Base-by-base conservation (phyloP, 2,113 vertebrate species). In the Rutilus rutilus region DNA sequence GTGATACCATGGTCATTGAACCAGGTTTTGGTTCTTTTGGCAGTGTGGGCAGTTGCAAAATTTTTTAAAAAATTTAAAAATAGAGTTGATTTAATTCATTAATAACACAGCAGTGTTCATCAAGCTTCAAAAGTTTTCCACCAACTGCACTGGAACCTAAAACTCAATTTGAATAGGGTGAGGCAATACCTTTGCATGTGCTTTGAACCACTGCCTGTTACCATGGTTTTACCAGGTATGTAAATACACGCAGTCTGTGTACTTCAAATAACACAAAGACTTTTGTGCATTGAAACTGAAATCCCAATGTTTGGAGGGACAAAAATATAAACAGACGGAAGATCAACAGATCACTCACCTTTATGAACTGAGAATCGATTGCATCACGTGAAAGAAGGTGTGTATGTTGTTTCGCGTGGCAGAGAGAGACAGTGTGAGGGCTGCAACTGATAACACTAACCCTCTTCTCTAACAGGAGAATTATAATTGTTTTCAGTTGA, bases 101-200 rank as follows among this genome's bases (percentile, higher is more conserved):
- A 8, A 57, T 57, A 57, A 57, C 54, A 57, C 19, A 8, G 7
- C 7, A 57, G 54, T 2, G 19, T 23, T 57, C 19, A 23, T 57
- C 19, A 57, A 57, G 21, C 54, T 65, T 50, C 2, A 60, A 19
- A 52, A 19, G 39, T 45, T 80, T 81, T 57, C n/a, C 36, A 71
- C 27, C 25, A 60, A 71, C 21, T 73, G 25, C 6, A 6, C 47
- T 57, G 47, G 5, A 47, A 50, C 50, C 50, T 5, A 52, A 17
- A 23, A 67, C 2, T 62, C 82, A 23, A 94, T 96, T 96, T 95
- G 92, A 94, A 94, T 96, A 85, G 80, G 79, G 88, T 54, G 42
- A 89, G 73, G 54, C 50, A 47, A 42, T 25, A 60, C 36, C 64
- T 94, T 95, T 95, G 95, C 93, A 93, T 94, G 80, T 87, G 78